These are phyloP conservation scores for Paragorgia papillata DNA, from an alignment of 92 coral and sea anemone species.

Conservation along the genomic window DNA sequence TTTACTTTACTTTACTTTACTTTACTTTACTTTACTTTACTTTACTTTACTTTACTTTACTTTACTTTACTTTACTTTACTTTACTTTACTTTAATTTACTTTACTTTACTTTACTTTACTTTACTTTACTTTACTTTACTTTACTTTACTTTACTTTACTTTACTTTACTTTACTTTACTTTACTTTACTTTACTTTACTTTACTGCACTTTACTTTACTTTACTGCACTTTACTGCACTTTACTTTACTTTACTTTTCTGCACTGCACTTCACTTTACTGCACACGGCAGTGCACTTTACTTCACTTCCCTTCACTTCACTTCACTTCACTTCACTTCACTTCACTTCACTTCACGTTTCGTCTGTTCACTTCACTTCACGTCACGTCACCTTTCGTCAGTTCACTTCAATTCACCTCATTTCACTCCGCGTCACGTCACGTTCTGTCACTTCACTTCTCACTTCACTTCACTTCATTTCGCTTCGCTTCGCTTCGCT, in stretches of 20 bases:
- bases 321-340: conserved; percentile 16
- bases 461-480: conserved; percentile 13
- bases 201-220: too few relatives aligned
- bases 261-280: too few relatives aligned
- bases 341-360: conserved; percentile 15
- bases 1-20: background rate
- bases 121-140: background rate
- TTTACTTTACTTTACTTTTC: conserved; percentile 10
- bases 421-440: conserved; percentile 4
- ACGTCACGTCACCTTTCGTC: conserved; percentile 18
- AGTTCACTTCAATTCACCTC: conserved; percentile 22
- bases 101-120: too few relatives aligned
- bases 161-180: conserved; percentile 1
- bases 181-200: too few relatives aligned
- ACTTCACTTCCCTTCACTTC: conserved; percentile 30
- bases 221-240: background rate
- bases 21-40: background rate
- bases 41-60: background rate
- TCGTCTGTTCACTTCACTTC: conserved; percentile 23
- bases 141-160: background rate
- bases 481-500: conserved; percentile 12
- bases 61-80: too few relatives aligned
- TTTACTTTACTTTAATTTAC: too few relatives aligned
- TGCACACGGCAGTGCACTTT: too few relatives aligned
- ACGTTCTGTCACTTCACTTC: too few relatives aligned